Conservation (phyloP, 1,140 invertebrate species). For the Drosophila murphyi region DNA sequence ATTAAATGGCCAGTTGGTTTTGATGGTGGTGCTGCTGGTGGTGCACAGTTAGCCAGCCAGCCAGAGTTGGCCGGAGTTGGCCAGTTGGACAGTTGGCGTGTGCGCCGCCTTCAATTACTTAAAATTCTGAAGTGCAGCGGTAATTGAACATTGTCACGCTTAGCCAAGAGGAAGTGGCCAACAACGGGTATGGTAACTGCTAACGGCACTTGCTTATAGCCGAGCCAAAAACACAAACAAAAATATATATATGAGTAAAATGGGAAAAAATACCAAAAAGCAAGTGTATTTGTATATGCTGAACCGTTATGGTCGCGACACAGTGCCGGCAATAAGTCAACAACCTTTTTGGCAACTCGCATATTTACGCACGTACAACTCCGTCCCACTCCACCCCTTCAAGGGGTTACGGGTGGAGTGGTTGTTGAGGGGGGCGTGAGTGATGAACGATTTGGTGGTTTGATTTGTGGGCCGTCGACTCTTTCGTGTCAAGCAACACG, state of each 20-base stretch:
- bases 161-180: constrained; percentile 61
- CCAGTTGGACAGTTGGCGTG: constrained; percentile 63
- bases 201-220: constrained; percentile 61
- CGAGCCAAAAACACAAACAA: constrained; percentile 8
- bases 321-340: constrained; percentile 67
- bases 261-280: constrained; percentile 1
- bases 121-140: constrained; percentile 77
- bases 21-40: constrained; percentile 19
- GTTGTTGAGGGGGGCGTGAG: not conserved
- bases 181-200: constrained; percentile 37
- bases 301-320: constrained; percentile 29
- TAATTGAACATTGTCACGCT: constrained; percentile 82
- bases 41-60: not conserved
- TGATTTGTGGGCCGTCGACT: constrained; percentile 37
- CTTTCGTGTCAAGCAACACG: constrained; percentile 24
- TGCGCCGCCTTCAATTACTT: constrained; percentile 73
- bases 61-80: not conserved
- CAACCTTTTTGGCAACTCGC: constrained; percentile 74
- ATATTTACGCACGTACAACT: constrained; percentile 79
- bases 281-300: constrained; percentile 26
- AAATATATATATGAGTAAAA: no score
- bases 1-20: constrained; percentile 57
- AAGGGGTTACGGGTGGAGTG: not conserved
- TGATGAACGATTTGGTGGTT: constrained; percentile 3
- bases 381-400: not conserved